phyloP scores from a whole-genome alignment of 2,797 vertebrate genomes.

The Brotogeris chrysoptera region DNA sequence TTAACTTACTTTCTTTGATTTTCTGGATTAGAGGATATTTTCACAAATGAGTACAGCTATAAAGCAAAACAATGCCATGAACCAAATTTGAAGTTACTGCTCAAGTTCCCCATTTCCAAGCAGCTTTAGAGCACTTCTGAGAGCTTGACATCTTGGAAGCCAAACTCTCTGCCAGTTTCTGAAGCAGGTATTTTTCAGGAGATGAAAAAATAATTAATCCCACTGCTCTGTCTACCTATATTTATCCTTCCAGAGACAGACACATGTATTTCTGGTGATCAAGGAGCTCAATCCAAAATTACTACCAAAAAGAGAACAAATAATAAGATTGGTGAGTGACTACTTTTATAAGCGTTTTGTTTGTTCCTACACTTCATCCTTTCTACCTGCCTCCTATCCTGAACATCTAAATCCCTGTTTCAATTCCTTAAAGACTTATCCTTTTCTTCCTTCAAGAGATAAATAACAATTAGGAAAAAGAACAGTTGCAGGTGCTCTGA shows the following conservation, averaged over 20 bases:
- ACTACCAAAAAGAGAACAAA: not conserved
- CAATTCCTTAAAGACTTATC: not conserved
- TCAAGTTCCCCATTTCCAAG: not conserved
- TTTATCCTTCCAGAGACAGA: not conserved
- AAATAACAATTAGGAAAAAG: not conserved
- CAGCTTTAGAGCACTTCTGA: not conserved
- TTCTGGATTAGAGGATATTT: not conserved
- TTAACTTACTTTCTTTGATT: not conserved
- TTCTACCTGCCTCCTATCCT: not conserved
- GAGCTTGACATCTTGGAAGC: not conserved
- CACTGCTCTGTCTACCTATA: not conserved
- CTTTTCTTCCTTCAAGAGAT: not conserved
- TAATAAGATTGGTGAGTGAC: rapidly evolving
- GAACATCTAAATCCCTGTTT: not conserved
- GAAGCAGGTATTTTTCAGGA: not conserved
- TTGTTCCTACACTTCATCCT: not conserved
- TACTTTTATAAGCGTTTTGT: not conserved
- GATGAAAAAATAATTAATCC: not conserved
- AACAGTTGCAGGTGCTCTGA: not conserved
- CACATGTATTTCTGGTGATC: not conserved
- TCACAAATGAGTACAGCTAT: rapidly evolving
- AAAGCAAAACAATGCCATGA: not conserved
- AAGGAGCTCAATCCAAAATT: not conserved
- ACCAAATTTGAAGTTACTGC: not conserved
- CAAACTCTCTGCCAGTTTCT: not conserved